A percentile compares a stretch with the other conserved stretches of the same genome.
phyloP scores from a whole-genome alignment of 2,797 vertebrate species.

The Columba guinea region DNA sequence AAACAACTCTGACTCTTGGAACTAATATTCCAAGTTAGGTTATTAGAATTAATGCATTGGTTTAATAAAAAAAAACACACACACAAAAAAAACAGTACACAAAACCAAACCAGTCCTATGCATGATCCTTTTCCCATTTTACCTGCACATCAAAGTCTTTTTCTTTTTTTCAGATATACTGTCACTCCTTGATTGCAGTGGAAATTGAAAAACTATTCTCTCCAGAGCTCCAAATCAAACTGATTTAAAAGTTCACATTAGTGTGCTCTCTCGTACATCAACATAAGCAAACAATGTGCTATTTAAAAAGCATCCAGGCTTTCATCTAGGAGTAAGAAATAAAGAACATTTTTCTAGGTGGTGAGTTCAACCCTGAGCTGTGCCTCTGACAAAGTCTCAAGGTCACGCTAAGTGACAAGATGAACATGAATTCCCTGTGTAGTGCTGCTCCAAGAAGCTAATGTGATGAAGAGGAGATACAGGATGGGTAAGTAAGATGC shows the following conservation, averaged over 20 bases:
- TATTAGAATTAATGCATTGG: not conserved
- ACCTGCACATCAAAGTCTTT: not conserved
- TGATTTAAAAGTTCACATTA: not conserved
- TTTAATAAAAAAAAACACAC: not conserved
- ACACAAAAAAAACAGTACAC: rapidly evolving
- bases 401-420: not conserved
- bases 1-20: slow-evolving; percentile 37
- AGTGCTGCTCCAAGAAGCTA: not conserved
- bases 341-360: not conserved
- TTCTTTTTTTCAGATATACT: not conserved
- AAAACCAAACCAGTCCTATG: not conserved
- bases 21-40: not conserved
- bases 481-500: not conserved
- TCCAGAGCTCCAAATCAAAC: not conserved
- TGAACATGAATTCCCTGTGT: not conserved
- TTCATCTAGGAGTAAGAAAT: not conserved
- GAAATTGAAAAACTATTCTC: not conserved
- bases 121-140: not conserved
- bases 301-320: not conserved
- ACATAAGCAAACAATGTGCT: not conserved
- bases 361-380: not conserved
- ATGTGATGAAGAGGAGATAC: not conserved
- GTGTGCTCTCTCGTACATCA: not conserved
- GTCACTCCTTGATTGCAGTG: not conserved
- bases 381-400: not conserved